Evolutionary conservation across 2,797 vertebrate genomes (phyloP).

Genomic region (Enteromius unitaeniatus): DNA sequence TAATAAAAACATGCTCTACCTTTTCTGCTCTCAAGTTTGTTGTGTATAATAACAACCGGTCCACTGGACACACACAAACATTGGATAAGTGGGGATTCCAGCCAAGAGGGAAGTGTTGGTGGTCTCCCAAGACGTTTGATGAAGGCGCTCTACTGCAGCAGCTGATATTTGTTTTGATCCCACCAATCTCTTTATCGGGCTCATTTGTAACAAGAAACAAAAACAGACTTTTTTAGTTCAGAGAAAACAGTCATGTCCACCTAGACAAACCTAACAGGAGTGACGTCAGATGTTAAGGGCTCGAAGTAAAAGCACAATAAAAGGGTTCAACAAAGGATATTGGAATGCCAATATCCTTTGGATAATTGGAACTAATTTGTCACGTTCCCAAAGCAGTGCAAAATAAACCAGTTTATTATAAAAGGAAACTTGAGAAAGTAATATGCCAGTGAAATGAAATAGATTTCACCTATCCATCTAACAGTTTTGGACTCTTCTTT

Average conservation of each 20-base stretch:
- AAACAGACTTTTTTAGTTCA: conserved; percentile 44
- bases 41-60: conserved; percentile 76
- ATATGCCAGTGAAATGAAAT: neutral
- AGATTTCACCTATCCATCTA: conserved; percentile 23
- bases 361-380: too few relatives aligned
- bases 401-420: conserved; percentile 18
- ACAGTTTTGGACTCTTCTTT: neutral
- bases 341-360: too few relatives aligned
- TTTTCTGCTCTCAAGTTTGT: conserved; percentile 70
- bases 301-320: neutral
- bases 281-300: conserved; percentile 22
- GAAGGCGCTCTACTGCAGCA: conserved; percentile 58
- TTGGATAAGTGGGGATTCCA: conserved; percentile 52
- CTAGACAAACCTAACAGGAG: conserved; percentile 32
- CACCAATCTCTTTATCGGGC: conserved; percentile 58
- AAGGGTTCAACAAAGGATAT: conserved; percentile 23
- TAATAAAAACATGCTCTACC: conserved; percentile 87
- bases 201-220: conserved; percentile 56
- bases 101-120: conserved; percentile 65
- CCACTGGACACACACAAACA: conserved; percentile 69
- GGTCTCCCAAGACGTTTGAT: conserved; percentile 66
- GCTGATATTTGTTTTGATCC: conserved; percentile 67
- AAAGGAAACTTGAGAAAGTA: neutral
- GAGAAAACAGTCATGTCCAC: conserved; percentile 49
- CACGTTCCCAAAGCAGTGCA: conserved; percentile 24